phyloP scores from a whole-genome alignment of 2,797 vertebrate species.

The Hoplostethus atlanticus region DNA sequence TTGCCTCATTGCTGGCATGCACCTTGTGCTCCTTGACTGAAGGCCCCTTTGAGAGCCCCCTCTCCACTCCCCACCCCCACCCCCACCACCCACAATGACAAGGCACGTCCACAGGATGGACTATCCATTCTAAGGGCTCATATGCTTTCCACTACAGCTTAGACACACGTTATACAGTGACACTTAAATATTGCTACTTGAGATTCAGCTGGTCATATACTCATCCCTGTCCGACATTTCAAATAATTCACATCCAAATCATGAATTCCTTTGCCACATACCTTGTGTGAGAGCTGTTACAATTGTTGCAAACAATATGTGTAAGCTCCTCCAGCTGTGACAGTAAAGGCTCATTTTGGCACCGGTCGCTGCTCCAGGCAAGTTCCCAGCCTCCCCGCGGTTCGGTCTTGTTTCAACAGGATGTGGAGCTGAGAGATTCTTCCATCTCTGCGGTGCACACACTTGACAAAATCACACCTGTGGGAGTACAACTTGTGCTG shows the following conservation, averaged over 20 bases:
- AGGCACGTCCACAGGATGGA: constrained; percentile 18
- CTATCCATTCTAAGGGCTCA: background rate
- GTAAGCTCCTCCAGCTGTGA: constrained; percentile 74
- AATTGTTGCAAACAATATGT: constrained; percentile 74
- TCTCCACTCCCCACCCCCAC: background rate
- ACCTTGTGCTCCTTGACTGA: constrained; percentile 6
- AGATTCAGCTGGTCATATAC: background rate
- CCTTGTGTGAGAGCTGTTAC: constrained; percentile 77
- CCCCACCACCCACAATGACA: background rate
- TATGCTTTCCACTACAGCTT: constrained; percentile 12
- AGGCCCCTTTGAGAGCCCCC: constrained; percentile 1
- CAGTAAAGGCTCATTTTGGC: constrained; percentile 80
- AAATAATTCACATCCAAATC: background rate
- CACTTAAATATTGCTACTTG: constrained; percentile 20
- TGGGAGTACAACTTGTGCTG: constrained; percentile 35
- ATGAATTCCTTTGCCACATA: constrained; percentile 57
- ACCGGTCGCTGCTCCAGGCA: constrained; percentile 64
- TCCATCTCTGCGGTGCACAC: constrained; percentile 58
- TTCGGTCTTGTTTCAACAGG: constrained; percentile 54
- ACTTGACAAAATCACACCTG: constrained; percentile 69
- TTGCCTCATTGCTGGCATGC: constrained; percentile 29
- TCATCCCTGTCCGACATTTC: background rate
- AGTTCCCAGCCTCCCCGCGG: constrained; percentile 56
- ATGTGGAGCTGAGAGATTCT: constrained; percentile 39
- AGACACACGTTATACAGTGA: background rate